Percentiles rank a stretch among this genome's conserved stretches.
Conservation (phyloP, 2,888 invertebrate genomes). For the Lepidochitona cinerea region DNA sequence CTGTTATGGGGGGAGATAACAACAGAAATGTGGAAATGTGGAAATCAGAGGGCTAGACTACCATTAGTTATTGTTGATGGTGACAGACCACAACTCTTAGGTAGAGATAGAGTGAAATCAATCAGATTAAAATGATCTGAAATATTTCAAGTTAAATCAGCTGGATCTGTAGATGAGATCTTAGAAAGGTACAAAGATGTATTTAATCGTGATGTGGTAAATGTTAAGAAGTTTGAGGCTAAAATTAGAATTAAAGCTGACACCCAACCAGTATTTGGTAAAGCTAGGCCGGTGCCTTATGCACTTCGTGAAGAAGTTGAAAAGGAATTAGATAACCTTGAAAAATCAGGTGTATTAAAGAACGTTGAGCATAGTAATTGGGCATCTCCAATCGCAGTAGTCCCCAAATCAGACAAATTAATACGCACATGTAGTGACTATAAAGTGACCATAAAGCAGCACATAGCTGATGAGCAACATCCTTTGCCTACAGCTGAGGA, state of each 20-base stretch:
- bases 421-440: conserved; percentile 30
- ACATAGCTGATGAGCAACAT: neutral
- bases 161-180: neutral
- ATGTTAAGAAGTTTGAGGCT: conserved; percentile 1
- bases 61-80: neutral
- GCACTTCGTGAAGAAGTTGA: conserved; percentile 13
- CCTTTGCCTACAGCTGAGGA: conserved; percentile 1
- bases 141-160: neutral
- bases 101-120: neutral
- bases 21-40: neutral
- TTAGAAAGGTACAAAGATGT: neutral
- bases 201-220: neutral
- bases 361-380: conserved; percentile 17
- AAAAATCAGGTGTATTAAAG: neutral
- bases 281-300: conserved; percentile 16
- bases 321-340: neutral
- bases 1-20: neutral
- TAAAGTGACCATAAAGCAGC: neutral
- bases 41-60: neutral
- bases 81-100: neutral
- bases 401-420: conserved; percentile 16
- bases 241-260: conserved; percentile 11
- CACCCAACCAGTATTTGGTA: conserved; percentile 15
- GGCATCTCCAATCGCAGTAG: conserved; percentile 30
- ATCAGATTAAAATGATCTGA: neutral